Conservation (phyloP, 1,140 invertebrate genomes). For the Pseudoatta argentina region DNA sequence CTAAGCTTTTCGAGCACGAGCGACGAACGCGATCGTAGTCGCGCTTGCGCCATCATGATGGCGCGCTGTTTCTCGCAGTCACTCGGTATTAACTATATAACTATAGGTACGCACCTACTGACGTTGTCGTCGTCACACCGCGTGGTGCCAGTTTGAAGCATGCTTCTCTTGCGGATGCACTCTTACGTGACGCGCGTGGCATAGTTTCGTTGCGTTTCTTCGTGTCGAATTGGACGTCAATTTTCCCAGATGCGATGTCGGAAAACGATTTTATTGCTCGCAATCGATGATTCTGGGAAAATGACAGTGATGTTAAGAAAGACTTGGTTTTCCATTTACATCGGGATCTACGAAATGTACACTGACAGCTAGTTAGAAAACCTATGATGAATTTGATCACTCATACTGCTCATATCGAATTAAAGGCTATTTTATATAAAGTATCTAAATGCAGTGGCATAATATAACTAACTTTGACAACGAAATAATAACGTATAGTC, state of each 20-base stretch:
- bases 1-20: slow-evolving; percentile 78
- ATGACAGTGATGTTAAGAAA: slow-evolving; percentile 18
- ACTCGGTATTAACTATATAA: slow-evolving; percentile 76
- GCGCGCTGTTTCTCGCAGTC: slow-evolving; percentile 64
- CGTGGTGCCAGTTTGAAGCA: slow-evolving; percentile 86
- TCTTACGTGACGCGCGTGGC: slow-evolving; percentile 71
- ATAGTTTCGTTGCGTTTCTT: slow-evolving; percentile 53
- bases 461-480: too few relatives aligned
- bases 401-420: too few relatives aligned
- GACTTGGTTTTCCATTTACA: not conserved
- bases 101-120: slow-evolving; percentile 79
- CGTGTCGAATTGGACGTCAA: slow-evolving; percentile 16
- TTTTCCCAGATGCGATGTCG: not conserved
- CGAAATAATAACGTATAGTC: too few relatives aligned
- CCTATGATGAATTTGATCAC: too few relatives aligned
- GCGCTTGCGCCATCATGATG: slow-evolving; percentile 76
- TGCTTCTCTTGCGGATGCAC: slow-evolving; percentile 84
- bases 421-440: too few relatives aligned
- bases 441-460: too few relatives aligned
- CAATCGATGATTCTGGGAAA: not conserved
- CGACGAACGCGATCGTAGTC: slow-evolving; percentile 75
- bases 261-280: not conserved
- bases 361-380: not conserved
- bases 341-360: not conserved
- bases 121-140: slow-evolving; percentile 79